Base-by-base conservation (phyloP, 35 echinoderm and acorn worm genomes). In the Strongylocentrotus purpuratus region DNA sequence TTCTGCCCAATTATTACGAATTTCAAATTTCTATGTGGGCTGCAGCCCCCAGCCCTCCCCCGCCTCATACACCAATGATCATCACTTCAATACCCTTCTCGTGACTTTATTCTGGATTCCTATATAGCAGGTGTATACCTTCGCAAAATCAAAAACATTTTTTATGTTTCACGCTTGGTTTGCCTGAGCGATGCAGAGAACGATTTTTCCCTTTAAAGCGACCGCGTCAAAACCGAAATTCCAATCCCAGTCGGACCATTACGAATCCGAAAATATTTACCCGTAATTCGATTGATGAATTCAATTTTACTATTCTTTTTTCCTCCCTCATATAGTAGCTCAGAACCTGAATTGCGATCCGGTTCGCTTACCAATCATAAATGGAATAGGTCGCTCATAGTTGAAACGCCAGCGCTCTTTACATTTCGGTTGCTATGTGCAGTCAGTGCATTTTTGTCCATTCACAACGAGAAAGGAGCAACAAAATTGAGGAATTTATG, bases 211-310 rank as follows among this genome's bases (percentile, higher is more conserved):
- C 65, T 78, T 78, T 78, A 78, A 78, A 78, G 65, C 28, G 25
- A 78, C 65, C 65, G 20, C 65, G 65, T 78, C 65, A 78, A 78
- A 78, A 78, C 65, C 65, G 65, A 78, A 78, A 78, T 78, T 78
- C 65, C 65, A 78, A 78, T 78, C 65, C 65, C 65, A 78, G 65
- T 78, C 65, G 65, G 65, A 78, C 65, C 65, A 78, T 78, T 78
- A 31, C 65, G 65, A 78, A 78, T 78, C 22, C 65, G 65, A 78
- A 78, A 78, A 78, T 78, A 78, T 78, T 78, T 78, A 78, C 65
- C 65, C 65, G 65, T 78, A 78, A 78, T 78, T 78, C 65, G 65
- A 78, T 78, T 78, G 65, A 78, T 78, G 65, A 78, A 78, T 78
- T 78, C 65, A 78, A 78, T 78, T 78, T 78, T 78, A 78, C 65